Base-by-base conservation (phyloP, 2,113 vertebrate genomes). In the Macrotis lagotis region DNA sequence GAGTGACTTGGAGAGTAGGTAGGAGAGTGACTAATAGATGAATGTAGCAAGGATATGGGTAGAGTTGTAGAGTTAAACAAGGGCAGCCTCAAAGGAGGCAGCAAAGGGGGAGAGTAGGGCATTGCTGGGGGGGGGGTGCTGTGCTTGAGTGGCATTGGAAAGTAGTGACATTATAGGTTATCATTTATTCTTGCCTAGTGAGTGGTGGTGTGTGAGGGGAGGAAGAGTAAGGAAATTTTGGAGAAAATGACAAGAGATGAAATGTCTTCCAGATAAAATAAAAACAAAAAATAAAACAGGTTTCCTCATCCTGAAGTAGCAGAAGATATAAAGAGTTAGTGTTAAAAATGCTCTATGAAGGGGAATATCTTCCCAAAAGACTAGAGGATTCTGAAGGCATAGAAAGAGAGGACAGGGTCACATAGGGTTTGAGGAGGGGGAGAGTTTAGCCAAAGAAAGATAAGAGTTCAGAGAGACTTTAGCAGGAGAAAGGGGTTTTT, bases 91-190 rank as follows among this genome's bases (percentile, higher is more conserved):
- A 74, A 74, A 74, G 37, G 37, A n/a, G 16, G 31, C 31, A 66
- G 59, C 31, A 37, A 37, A 37, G 28, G 26, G 9, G 2, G n/a
- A n/a, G n/a, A n/a, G n/a, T n/a, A n/a, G n/a, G n/a, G n/a, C n/a
- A n/a, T n/a, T n/a, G n/a, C n/a, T n/a, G n/a, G 2, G 10, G 31
- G 7, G 1, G 11, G 10, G 14, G 31, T 3, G 52, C 3, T 51
- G 11, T 66, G 3, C 12, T 0, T 31, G 12, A 37, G 16, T 74
- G 37, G 66, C 2, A 74, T 7, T 44, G 5, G 37, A 16, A 74
- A 74, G 66, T n/a, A 44, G 44, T 1, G 66, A 83, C n/a, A 83
- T 37, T 0, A 19, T 74, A 37, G 59, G n/a, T n/a, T 74, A 14
- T 74, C 12, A n/a, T 5, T 74, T 3, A 31, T 74, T 14, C 59